Conservation (phyloP, 2,113 vertebrate genomes). For the Cinclus mexicanus region DNA sequence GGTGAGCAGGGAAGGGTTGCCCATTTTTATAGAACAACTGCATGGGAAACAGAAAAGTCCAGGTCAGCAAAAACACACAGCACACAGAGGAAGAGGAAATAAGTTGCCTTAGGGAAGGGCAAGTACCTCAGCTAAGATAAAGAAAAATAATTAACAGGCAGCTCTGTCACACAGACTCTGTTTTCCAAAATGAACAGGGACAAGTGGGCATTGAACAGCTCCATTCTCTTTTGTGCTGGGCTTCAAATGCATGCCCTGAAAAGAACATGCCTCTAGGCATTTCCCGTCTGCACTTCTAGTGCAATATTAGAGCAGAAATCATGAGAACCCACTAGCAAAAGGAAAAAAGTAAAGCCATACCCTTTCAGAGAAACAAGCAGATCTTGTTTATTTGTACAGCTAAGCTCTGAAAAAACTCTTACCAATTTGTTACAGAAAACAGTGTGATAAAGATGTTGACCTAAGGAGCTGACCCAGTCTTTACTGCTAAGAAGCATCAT, state of each 20-base stretch:
- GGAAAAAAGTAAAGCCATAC: not conserved
- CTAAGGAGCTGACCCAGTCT: not conserved
- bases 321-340: not conserved
- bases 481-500: not conserved
- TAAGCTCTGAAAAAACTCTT: not conserved
- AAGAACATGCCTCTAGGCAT: not conserved
- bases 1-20: conserved; percentile 91
- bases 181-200: not conserved
- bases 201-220: not conserved
- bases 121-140: not conserved
- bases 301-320: not conserved
- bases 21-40: conserved; percentile 98
- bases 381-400: not conserved
- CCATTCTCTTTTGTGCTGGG: not conserved
- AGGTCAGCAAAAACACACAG: conserved; percentile 12
- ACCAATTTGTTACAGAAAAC: not conserved
- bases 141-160: not conserved
- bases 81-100: not conserved
- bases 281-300: not conserved
- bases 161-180: not conserved
- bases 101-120: not conserved
- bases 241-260: not conserved
- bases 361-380: not conserved
- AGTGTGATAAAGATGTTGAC: not conserved
- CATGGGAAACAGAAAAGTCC: not conserved